phyloP scores from a whole-genome alignment of 2,797 vertebrate species.

The Australoheros facetus region DNA sequence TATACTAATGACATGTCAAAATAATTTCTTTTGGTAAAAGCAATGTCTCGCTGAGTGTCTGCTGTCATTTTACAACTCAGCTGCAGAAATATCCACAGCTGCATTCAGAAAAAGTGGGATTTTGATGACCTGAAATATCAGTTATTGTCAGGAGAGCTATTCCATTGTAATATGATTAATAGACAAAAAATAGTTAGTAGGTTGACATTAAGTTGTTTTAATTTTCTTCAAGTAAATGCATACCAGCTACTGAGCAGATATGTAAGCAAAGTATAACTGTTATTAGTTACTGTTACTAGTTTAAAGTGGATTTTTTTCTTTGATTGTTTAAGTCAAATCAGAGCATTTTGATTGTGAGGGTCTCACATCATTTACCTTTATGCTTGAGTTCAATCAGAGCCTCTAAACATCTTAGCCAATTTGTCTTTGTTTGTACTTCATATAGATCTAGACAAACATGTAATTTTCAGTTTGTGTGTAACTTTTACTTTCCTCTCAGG shows the following conservation, averaged over 20 bases:
- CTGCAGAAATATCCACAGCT: background rate
- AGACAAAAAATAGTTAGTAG: background rate
- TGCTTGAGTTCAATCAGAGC: background rate
- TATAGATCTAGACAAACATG: background rate
- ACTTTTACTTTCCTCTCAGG: background rate
- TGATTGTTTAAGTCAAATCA: background rate
- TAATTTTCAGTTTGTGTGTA: background rate
- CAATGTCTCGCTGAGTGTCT: background rate
- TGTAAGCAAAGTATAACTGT: background rate
- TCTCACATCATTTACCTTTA: no score
- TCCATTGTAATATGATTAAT: background rate
- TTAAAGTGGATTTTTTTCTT: background rate
- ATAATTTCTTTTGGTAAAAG: background rate
- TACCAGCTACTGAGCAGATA: background rate
- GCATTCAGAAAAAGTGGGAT: rapidly evolving
- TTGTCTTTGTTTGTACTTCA: no score
- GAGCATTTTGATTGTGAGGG: background rate
- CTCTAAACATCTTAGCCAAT: background rate
- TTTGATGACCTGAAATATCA: background rate
- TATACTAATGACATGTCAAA: background rate
- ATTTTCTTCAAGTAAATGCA: background rate
- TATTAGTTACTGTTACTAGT: rapidly evolving
- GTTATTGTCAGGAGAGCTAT: background rate
- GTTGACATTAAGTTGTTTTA: background rate
- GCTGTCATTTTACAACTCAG: background rate